Conservation (phyloP, 2,113 vertebrate species). For the Asarcornis scutulata region DNA sequence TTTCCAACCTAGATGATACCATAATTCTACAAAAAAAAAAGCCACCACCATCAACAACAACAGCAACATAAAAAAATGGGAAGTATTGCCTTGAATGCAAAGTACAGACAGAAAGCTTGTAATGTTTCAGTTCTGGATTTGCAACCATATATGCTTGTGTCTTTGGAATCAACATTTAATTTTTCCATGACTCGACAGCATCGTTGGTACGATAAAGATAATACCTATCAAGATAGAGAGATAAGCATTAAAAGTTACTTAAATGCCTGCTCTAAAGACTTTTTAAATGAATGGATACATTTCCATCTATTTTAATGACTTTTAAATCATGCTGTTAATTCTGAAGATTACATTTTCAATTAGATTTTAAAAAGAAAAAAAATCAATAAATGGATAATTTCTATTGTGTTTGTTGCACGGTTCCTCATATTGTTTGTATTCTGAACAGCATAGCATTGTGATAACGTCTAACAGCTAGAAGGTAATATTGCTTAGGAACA, state of each 20-base stretch:
- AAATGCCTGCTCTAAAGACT: background rate
- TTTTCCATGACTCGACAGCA: background rate
- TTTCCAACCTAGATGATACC: too few relatives aligned
- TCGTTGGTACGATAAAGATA: background rate
- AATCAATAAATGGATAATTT: background rate
- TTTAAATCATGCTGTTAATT: slow-evolving; percentile 14
- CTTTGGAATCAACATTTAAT: background rate
- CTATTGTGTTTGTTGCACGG: background rate
- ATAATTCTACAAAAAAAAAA: background rate
- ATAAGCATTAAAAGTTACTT: background rate
- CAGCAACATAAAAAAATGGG: too few relatives aligned
- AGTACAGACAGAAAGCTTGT: background rate
- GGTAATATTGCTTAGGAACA: background rate
- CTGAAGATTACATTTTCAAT: background rate
- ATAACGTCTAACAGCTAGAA: background rate
- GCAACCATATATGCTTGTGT: background rate
- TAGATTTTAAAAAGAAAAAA: background rate
- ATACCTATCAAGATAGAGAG: background rate
- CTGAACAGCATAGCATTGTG: background rate
- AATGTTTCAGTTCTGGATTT: background rate
- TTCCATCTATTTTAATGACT: slow-evolving; percentile 17
- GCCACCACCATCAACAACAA: too few relatives aligned
- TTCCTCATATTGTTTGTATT: background rate
- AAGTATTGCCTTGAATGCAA: background rate
- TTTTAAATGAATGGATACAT: background rate